Conservation (phyloP, 2,888 invertebrate genomes). For the Rapana venosa region DNA sequence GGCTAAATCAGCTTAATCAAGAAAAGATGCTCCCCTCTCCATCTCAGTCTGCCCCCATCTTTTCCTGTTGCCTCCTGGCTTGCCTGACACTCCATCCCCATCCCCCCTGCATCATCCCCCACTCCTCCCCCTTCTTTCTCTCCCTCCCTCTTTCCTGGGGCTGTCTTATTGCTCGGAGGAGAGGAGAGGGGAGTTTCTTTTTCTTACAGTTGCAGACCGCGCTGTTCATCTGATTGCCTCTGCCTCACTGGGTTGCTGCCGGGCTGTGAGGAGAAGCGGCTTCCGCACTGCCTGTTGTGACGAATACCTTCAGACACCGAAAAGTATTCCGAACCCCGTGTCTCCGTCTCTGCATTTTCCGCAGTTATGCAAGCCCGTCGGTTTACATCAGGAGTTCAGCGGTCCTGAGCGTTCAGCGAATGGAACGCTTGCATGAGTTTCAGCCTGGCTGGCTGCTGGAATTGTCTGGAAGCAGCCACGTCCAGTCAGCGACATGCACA, state of each 20-base stretch:
- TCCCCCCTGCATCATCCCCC: not conserved
- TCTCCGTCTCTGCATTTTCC: not conserved
- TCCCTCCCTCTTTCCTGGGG: no score
- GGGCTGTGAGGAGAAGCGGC: not conserved
- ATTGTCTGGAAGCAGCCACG: not conserved
- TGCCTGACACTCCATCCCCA: not conserved
- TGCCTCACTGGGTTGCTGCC: slow-evolving; percentile 6
- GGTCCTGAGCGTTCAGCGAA: not conserved
- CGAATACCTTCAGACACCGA: slow-evolving; percentile 31
- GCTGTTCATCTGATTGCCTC: slow-evolving; percentile 21
- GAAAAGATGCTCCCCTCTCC: slow-evolving; percentile 37
- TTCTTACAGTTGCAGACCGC: not conserved
- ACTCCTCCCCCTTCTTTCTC: not conserved
- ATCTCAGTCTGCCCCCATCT: not conserved
- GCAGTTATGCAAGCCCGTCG: slow-evolving; percentile 24
- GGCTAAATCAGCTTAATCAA: slow-evolving; percentile 43
- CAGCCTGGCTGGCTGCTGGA: not conserved
- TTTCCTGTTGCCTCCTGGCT: slow-evolving; percentile 11
- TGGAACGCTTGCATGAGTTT: not conserved
- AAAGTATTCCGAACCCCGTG: slow-evolving; percentile 10
- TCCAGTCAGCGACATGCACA: not conserved
- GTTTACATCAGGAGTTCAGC: slow-evolving; percentile 3
- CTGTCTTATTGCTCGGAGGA: not conserved
- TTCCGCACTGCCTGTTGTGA: slow-evolving; percentile 18
- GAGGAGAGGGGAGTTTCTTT: not conserved